A percentile compares a stretch with the other conserved stretches of the same genome.
Conservation (phyloP, 2,888 invertebrate species). For the Melinaea marsaeus region DNA sequence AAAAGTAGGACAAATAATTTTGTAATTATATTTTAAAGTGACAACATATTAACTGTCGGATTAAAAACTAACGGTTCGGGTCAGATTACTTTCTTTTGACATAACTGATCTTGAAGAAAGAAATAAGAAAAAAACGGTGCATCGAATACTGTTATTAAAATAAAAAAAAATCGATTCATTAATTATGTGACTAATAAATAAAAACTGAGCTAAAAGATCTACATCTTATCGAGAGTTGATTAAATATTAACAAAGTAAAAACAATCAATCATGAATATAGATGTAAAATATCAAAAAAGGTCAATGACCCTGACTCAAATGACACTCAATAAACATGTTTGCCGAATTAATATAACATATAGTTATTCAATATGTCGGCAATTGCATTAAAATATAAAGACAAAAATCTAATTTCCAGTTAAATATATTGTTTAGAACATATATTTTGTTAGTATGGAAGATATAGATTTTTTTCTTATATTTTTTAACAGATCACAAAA, state of each 20-base stretch:
- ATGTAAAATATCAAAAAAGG: conserved; percentile 10
- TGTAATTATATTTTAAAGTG: not conserved
- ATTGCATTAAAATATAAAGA: no score
- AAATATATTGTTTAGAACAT: no score
- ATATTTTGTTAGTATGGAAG: not conserved
- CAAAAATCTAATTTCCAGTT: no score
- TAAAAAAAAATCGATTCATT: no score
- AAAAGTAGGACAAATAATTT: not conserved
- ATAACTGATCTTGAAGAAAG: no score
- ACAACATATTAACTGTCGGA: not conserved
- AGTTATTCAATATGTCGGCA: not conserved
- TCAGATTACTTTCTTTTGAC: not conserved
- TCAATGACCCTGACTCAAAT: conserved; percentile 28
- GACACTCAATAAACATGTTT: conserved; percentile 28
- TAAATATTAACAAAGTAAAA: not conserved
- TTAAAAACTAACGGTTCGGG: not conserved
- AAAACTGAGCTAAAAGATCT: no score
- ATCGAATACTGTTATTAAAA: no score
- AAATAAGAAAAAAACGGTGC: no score
- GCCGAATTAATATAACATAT: conserved; percentile 13
- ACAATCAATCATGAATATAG: not conserved
- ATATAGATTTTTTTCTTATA: not conserved
- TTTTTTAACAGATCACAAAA: not conserved
- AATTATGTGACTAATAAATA: no score
- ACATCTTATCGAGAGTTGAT: not conserved